Evolutionary conservation across 2,113 vertebrate species (phyloP).

Genomic region (Antechinus flavipes): DNA sequence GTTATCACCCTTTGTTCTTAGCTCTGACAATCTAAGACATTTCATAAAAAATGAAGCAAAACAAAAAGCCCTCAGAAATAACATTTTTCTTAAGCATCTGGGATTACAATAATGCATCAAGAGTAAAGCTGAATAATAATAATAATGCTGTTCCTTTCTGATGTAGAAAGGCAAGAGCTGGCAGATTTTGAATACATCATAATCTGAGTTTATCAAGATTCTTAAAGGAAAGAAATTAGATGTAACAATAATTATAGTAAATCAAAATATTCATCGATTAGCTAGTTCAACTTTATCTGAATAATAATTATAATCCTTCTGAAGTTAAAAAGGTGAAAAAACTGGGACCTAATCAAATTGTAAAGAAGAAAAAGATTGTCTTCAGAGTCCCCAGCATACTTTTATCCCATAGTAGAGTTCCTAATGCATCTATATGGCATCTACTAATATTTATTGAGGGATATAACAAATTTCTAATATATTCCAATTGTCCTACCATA

Average conservation of each 20-base stretch:
- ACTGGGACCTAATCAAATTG: background rate
- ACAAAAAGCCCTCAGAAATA: slow-evolving; percentile 46
- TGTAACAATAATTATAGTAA: background rate
- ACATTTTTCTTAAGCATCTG: slow-evolving; percentile 46
- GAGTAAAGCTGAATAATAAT: background rate
- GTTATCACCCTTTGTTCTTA: slow-evolving; percentile 56
- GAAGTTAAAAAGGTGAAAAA: background rate
- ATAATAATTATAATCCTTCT: background rate
- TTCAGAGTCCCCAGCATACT: background rate
- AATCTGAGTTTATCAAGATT: background rate
- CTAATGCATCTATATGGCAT: background rate
- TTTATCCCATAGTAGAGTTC: background rate
- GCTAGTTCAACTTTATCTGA: background rate
- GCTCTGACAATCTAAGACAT: slow-evolving; percentile 33
- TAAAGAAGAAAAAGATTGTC: background rate
- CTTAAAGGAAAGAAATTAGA: background rate
- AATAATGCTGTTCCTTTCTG: background rate
- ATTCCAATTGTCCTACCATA: background rate
- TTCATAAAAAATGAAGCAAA: slow-evolving; percentile 57
- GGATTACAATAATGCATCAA: background rate
- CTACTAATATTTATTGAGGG: background rate
- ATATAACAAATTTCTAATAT: background rate
- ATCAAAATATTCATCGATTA: background rate
- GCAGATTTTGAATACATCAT: background rate
- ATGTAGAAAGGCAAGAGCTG: background rate